These are phyloP conservation scores for Eubucco bourcierii DNA, from an alignment of 2,113 vertebrate genomes.

Conservation along the genomic window DNA sequence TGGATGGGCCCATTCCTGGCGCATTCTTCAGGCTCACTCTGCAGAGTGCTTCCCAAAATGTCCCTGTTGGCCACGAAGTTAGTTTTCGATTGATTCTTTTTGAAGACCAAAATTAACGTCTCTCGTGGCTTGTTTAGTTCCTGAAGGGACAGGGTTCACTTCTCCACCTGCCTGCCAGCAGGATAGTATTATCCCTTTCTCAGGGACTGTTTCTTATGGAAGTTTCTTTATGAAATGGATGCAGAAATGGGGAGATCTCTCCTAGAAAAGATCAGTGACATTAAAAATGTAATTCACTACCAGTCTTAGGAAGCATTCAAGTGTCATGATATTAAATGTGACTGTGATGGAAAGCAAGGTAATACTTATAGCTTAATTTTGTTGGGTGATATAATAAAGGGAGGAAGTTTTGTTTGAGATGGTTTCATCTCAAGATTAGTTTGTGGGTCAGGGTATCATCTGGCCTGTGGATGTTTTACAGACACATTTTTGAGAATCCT, in stretches of 20 bases:
- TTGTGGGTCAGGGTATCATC: neutral
- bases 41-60: neutral
- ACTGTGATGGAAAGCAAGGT: neutral
- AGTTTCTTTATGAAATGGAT: neutral
- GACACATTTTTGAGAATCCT: neutral
- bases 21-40: neutral
- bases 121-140: neutral
- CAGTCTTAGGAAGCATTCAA: neutral
- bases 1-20: neutral
- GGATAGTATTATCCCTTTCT: neutral
- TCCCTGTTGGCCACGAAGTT: neutral
- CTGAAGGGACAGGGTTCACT: neutral
- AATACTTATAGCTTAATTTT: slow-evolving; percentile 30
- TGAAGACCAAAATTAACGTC: neutral
- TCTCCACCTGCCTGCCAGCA: neutral
- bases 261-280: neutral
- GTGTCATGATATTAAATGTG: neutral
- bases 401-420: neutral
- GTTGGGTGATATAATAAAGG: neutral
- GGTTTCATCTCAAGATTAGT: neutral
- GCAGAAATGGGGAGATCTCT: neutral
- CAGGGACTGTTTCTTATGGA: neutral
- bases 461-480: neutral
- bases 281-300: slow-evolving; percentile 10
- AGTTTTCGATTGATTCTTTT: neutral